phyloP scores from a whole-genome alignment of 2,888 invertebrate genomes.

The Drosophila pseudotalamancana region DNA sequence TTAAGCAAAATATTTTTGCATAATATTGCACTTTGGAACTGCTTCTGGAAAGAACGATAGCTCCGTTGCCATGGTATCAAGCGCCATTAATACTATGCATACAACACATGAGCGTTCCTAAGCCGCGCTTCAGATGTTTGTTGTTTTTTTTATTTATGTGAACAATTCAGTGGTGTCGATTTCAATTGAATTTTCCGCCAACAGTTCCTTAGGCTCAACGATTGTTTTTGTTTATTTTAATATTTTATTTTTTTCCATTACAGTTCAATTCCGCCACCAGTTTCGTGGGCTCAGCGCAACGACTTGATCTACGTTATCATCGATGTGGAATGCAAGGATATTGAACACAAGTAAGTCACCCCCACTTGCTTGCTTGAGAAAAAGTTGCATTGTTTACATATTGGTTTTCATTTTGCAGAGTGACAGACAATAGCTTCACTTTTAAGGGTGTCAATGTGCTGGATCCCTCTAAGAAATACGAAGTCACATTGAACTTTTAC shows the following conservation, averaged over 20 bases:
- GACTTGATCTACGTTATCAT: slow-evolving; percentile 94
- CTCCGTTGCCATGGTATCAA: slow-evolving; percentile 49
- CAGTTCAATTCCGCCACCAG: slow-evolving; percentile 88
- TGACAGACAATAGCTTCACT: slow-evolving; percentile 89
- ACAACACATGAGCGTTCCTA: slow-evolving; percentile 11
- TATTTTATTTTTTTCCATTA: slow-evolving; percentile 13
- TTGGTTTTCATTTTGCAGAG: slow-evolving; percentile 83
- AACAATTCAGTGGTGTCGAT: slow-evolving; percentile 9
- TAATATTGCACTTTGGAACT: slow-evolving; percentile 21
- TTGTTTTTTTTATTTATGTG: slow-evolving; percentile 29
- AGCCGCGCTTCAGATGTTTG: slow-evolving; percentile 6
- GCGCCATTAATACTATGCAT: neutral
- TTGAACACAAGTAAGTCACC: slow-evolving; percentile 89
- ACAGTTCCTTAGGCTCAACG: slow-evolving; percentile 98
- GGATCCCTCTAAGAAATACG: slow-evolving; percentile 93
- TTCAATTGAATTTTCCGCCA: slow-evolving; percentile 87
- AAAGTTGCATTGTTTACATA: neutral
- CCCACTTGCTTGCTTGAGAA: neutral
- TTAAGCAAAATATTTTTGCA: slow-evolving; percentile 22
- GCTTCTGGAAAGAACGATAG: slow-evolving; percentile 14
- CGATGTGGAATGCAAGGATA: slow-evolving; percentile 95
- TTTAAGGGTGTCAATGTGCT: slow-evolving; percentile 93
- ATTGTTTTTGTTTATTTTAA: too few relatives aligned
- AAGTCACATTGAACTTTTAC: slow-evolving; percentile 93
- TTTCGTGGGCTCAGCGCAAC: slow-evolving; percentile 97